Evolutionary conservation across 1,140 invertebrate genomes (phyloP).

Genomic region (Pachypeltis micranthus): DNA sequence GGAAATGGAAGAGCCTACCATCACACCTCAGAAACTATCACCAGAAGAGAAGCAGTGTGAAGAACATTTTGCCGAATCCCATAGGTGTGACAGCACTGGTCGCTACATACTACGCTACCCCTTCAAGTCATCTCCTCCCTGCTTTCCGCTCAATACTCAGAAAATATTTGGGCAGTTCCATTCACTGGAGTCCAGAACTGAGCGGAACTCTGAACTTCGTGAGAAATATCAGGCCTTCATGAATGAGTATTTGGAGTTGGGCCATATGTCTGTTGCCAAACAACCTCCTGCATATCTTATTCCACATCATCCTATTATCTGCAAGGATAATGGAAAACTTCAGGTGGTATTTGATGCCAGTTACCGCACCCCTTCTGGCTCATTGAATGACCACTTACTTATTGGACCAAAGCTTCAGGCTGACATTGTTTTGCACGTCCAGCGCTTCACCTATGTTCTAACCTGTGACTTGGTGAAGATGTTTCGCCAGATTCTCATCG

Average conservation of each 20-base stretch:
- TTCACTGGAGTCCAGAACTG: not conserved
- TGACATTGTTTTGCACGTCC: too few relatives aligned
- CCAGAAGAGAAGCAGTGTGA: not conserved
- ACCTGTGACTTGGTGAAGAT: conserved; percentile 35
- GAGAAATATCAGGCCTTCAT: not conserved
- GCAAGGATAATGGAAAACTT: conserved; percentile 29
- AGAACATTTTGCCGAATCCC: not conserved
- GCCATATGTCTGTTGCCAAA: not conserved
- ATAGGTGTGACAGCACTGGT: not conserved
- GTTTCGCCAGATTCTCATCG: conserved; percentile 32
- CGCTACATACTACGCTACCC: not conserved
- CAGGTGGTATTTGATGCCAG: conserved; percentile 34
- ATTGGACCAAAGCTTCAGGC: conserved; percentile 35
- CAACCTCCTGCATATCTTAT: conserved; percentile 21
- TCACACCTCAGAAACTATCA: not conserved
- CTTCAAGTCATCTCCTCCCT: not conserved
- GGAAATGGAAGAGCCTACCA: not conserved
- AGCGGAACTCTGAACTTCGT: not conserved
- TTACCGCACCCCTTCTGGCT: conserved; percentile 29
- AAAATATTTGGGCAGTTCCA: not conserved
- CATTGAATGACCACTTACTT: conserved; percentile 35
- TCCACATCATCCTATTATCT: conserved; percentile 29
- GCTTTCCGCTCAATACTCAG: not conserved
- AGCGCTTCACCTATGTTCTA: conserved; percentile 31
- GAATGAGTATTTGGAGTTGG: not conserved